phyloP scores from a whole-genome alignment of 2,888 invertebrate species.

The Drosophila helvetica region DNA sequence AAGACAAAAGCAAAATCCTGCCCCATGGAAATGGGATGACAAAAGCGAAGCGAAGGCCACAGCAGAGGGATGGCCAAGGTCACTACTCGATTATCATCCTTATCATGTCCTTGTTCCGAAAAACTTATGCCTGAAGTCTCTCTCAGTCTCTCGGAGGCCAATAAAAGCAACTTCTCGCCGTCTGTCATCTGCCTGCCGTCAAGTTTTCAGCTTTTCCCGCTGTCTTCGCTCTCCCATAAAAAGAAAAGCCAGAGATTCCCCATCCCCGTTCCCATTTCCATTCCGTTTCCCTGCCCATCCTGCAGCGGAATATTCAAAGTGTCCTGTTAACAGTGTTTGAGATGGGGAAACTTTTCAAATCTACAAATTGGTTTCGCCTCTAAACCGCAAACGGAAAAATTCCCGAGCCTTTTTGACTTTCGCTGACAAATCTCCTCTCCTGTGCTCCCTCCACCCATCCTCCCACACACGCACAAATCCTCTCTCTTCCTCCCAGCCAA shows the following conservation, averaged over 20 bases:
- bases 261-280: neutral
- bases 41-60: neutral
- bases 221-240: conserved; percentile 27
- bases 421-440: conserved; percentile 28
- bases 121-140: conserved; percentile 47
- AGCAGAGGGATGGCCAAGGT: neutral
- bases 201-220: conserved; percentile 29
- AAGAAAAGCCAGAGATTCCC: neutral
- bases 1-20: neutral
- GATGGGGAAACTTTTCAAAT: conserved; percentile 69
- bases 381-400: conserved; percentile 60
- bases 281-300: neutral
- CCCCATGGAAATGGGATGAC: neutral
- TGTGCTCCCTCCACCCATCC: neutral
- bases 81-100: conserved; percentile 26
- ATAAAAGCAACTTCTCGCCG: conserved; percentile 44
- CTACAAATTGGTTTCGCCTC: conserved; percentile 78
- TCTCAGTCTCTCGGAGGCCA: conserved; percentile 27
- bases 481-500: too few species aligned
- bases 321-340: conserved; percentile 55
- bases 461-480: conserved; percentile 21
- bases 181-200: conserved; percentile 36
- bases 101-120: conserved; percentile 22
- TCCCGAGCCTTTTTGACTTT: conserved; percentile 52
- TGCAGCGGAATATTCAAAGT: conserved; percentile 46